Percentiles rank a stretch among this genome's conserved stretches.
phyloP scores from a whole-genome alignment of 1,140 invertebrate species.

The Pachyrhynchus sulphureomaculatus region DNA sequence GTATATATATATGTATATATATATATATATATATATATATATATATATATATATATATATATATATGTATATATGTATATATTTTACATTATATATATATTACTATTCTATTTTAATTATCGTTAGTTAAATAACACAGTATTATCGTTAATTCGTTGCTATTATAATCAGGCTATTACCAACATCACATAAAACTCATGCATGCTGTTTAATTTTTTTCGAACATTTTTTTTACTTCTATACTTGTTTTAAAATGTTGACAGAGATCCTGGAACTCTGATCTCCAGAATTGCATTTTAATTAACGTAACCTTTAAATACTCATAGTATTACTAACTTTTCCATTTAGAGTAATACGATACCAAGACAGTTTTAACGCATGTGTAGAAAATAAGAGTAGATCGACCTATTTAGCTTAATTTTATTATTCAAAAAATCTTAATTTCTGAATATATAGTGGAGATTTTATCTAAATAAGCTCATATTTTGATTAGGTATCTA shows the following conservation, averaged over 20 bases:
- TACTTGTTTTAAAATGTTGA: constrained; percentile 19
- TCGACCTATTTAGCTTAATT: constrained; percentile 17
- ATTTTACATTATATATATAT: too few relatives aligned
- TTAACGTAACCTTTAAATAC: constrained; percentile 2
- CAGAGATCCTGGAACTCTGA: constrained; percentile 18
- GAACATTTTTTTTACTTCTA: constrained; percentile 18
- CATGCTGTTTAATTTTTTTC: constrained; percentile 3
- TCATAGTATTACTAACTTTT: constrained; percentile 3
- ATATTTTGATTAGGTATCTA: background rate
- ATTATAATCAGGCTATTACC: constrained; percentile 15
- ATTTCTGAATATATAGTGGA: constrained; percentile 8
- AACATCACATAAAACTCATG: constrained; percentile 19
- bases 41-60: too few relatives aligned
- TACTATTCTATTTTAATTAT: too few relatives aligned
- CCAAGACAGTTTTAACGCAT: constrained; percentile 1
- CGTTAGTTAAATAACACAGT: background rate
- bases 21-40: too few relatives aligned
- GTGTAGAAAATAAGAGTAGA: constrained; percentile 21
- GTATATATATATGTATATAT: too few relatives aligned
- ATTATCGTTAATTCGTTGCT: background rate
- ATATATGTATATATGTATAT: too few relatives aligned
- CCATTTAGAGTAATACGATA: constrained; percentile 17
- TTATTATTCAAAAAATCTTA: constrained; percentile 21
- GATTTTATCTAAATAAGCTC: background rate
- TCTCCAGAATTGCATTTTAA: constrained; percentile 27